Evolutionary conservation across 2,888 invertebrate genomes (phyloP).

Genomic region (Apomyelois bistriatella): DNA sequence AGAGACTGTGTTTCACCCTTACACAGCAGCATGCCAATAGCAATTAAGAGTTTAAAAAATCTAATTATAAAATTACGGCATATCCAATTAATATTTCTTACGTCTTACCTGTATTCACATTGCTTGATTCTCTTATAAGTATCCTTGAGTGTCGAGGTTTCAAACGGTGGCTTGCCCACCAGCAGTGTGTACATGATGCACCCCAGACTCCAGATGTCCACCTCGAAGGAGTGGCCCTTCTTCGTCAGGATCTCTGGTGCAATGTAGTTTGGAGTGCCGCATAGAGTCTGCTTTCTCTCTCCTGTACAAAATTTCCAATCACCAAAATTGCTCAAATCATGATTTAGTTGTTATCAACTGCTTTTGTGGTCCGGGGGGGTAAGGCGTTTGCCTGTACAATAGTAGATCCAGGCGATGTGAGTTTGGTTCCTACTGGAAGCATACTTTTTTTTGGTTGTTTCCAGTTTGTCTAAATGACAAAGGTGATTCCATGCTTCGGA

Average conservation of each 20-base stretch:
- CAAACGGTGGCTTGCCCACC: constrained; percentile 98
- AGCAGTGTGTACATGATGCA: constrained; percentile 98
- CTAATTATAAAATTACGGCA: not conserved
- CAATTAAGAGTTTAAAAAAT: no score
- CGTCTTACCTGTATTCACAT: constrained; percentile 90
- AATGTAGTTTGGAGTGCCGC: constrained; percentile 99
- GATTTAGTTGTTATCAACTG: no score
- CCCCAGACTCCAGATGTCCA: constrained; percentile 99
- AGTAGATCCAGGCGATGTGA: no score
- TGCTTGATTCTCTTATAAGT: constrained; percentile 97
- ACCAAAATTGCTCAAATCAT: no score
- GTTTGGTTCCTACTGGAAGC: no score
- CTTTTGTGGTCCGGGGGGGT: no score
- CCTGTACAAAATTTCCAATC: constrained; percentile 44
- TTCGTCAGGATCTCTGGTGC: constrained; percentile 98
- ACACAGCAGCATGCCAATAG: no score
- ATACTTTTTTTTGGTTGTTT: no score
- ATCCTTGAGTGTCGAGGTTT: constrained; percentile 95
- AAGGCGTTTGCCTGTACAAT: no score
- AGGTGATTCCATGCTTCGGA: no score
- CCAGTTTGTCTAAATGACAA: no score
- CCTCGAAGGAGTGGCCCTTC: constrained; percentile 98
- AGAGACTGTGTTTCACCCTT: no score
- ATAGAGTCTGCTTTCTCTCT: constrained; percentile 93
- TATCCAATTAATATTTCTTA: not conserved